phyloP scores from a whole-genome alignment of 2,888 invertebrate genomes.

The Gerris lacustris region DNA sequence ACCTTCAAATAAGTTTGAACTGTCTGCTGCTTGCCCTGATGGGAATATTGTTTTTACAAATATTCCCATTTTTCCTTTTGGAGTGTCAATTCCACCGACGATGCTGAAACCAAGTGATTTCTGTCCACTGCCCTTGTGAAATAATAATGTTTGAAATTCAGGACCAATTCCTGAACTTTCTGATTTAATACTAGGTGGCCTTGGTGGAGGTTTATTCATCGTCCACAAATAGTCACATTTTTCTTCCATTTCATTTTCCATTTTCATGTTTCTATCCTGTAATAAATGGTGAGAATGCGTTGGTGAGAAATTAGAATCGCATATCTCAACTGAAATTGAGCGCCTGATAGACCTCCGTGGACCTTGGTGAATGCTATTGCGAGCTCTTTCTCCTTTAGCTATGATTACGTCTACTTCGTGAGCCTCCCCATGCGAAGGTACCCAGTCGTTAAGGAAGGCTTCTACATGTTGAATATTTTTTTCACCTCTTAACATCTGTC shows the following conservation, averaged over 20 bases:
- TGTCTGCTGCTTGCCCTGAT: slow-evolving; percentile 70
- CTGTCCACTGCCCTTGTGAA: slow-evolving; percentile 68
- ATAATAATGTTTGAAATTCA: slow-evolving; percentile 31
- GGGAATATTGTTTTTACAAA: slow-evolving; percentile 75
- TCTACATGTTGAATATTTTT: slow-evolving; percentile 33
- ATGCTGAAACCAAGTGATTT: slow-evolving; percentile 82
- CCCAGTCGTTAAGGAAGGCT: slow-evolving; percentile 28
- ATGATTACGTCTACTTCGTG: slow-evolving; percentile 34
- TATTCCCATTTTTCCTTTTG: slow-evolving; percentile 71
- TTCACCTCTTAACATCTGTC: slow-evolving; percentile 37
- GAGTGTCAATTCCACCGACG: slow-evolving; percentile 75
- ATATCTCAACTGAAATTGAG: background rate
- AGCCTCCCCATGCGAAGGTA: slow-evolving; percentile 26
- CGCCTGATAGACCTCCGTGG: slow-evolving; percentile 17
- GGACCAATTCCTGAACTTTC: background rate
- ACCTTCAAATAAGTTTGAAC: slow-evolving; percentile 71
- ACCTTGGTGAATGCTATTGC: slow-evolving; percentile 4
- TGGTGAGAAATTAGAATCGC: background rate
- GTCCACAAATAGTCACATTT: background rate
- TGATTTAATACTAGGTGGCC: background rate
- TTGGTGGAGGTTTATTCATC: background rate
- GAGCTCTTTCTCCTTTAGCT: slow-evolving; percentile 24
- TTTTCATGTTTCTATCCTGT: background rate
- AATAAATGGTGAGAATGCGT: background rate
- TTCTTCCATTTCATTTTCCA: background rate